Base-by-base conservation (phyloP, 2,888 invertebrate species). In the Dasypolia templi region DNA sequence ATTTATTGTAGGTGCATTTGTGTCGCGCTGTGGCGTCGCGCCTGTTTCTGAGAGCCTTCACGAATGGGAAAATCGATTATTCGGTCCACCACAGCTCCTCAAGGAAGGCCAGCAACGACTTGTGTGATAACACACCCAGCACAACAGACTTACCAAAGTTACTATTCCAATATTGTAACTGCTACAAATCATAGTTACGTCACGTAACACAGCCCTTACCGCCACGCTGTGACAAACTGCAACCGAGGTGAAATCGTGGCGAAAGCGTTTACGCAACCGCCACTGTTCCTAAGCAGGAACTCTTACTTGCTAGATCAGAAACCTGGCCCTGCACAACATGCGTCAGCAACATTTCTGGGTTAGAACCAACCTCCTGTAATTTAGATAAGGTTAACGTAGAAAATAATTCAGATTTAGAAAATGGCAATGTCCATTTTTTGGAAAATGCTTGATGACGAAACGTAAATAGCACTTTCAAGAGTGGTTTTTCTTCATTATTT, bases 261-360 rank as follows among this genome's bases (percentile, higher is more conserved):
- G 93, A 93, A 92, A 93, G 93, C 86, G 84, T 83, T 92, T 92
- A 88, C 87, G 90, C 90, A 93, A 93, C 84, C 68, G 62, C 65
- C 46, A 77, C 81, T 82, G 83, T 85, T 87, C 80, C 85, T 86
- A 87, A 86, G 74, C 87, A 89, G 89, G 87, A 89, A 90, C 80
- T 86, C 77, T 72, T 53, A 62, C 75, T 68, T 75, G 62, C 72
- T 68, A 78, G 80, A 83, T 82, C 75, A 82, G 62, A 83, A 77
- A 77, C 71, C 82, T 78, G 64, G 70, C 70, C 71, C 64, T 78
- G 71, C 72, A 55, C 55, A 65, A 72, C 71, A 42, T 65, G 59
- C 39, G 14, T n/a, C 29, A 63, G 56, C 39, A 53, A 73, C 68
- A 81, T 81, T 77, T 76, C 78, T 85, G 69, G 71, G 71, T 78